Percentiles rank a stretch among this genome's conserved stretches.
Conservation (phyloP, 2,113 vertebrate genomes). For the Scortum barcoo region DNA sequence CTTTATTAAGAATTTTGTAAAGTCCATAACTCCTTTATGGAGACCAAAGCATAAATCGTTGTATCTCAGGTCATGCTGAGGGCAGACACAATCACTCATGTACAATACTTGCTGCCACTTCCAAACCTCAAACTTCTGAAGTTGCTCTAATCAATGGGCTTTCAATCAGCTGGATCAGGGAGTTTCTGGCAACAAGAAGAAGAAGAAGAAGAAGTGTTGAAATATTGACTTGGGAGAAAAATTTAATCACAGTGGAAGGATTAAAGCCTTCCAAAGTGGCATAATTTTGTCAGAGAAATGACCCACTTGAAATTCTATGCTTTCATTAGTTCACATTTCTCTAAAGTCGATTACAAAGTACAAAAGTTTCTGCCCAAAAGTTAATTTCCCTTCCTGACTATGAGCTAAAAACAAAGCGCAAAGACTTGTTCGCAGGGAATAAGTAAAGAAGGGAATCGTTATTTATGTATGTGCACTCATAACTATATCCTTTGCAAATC, state of each 20-base stretch:
- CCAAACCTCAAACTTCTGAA: neutral
- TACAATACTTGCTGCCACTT: neutral
- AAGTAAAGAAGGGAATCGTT: neutral
- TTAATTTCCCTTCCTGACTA: neutral
- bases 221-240: neutral
- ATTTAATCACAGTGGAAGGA: constrained; percentile 4
- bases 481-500: too few relatives aligned
- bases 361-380: neutral
- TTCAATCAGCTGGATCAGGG: neutral
- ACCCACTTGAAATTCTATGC: neutral
- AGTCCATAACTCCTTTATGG: neutral
- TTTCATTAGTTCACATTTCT: neutral
- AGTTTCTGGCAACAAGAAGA: neutral
- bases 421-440: neutral
- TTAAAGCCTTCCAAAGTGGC: neutral
- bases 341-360: neutral
- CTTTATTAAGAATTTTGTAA: neutral
- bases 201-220: neutral
- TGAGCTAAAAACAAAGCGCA: neutral
- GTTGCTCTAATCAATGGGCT: constrained; percentile 4
- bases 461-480: neutral
- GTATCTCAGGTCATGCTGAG: neutral
- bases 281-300: neutral
- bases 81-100: neutral
- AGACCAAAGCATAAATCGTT: neutral